Evolutionary conservation across 2,797 vertebrate species (phyloP).

Genomic region (Falco rusticolus): DNA sequence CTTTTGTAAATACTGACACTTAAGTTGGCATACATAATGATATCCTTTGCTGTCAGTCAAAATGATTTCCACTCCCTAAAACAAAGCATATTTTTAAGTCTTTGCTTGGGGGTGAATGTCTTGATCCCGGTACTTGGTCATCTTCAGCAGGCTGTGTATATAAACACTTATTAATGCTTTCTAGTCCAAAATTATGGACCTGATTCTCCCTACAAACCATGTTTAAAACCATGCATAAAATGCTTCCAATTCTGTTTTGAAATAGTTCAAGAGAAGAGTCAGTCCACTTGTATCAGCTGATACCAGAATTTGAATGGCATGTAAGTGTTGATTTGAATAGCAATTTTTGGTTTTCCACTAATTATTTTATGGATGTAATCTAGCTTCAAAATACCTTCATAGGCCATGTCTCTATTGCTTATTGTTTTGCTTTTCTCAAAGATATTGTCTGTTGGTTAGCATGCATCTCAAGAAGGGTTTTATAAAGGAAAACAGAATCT

Average conservation of each 20-base stretch:
- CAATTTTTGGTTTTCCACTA: neutral
- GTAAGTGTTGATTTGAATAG: neutral
- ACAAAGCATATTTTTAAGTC: neutral
- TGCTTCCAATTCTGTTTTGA: neutral
- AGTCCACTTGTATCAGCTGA: neutral
- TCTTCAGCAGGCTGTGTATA: neutral
- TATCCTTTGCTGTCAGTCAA: neutral
- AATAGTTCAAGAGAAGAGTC: neutral
- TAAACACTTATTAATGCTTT: neutral
- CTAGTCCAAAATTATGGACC: neutral
- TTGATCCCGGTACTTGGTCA: neutral
- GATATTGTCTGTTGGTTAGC: neutral
- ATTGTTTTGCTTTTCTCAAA: neutral
- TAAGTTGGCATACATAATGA: neutral
- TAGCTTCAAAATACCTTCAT: neutral
- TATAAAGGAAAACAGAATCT: neutral
- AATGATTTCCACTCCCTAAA: neutral
- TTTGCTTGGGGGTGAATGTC: neutral
- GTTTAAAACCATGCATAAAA: neutral
- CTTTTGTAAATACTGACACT: neutral
- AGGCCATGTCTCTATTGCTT: neutral
- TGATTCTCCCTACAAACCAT: neutral
- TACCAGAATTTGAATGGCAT: neutral
- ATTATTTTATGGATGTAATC: neutral
- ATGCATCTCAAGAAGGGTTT: neutral